Base-by-base conservation (phyloP, 1,140 invertebrate species). In the Drosophila bocki region DNA sequence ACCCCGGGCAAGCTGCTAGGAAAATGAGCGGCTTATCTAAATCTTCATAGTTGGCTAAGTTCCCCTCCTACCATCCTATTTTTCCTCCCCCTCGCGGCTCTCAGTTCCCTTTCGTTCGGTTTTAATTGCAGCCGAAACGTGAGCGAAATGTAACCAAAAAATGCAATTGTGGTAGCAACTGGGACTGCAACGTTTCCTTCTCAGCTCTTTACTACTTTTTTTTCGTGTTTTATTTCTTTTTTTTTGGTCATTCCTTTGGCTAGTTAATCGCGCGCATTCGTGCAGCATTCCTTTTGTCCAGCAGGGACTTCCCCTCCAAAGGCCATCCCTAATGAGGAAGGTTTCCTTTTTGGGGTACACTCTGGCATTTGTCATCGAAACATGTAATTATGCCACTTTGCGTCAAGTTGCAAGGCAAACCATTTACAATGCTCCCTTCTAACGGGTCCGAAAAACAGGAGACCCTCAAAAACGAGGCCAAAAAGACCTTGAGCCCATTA, bases 31-130 rank as follows among this genome's bases (percentile, higher is more conserved):
- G 81, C 81, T 92, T 92, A 92, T 92, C 91, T 92, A 82, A 91
- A 92, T 92, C 91, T 92, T 92, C 78, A 92, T 92, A 92, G 87
- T 92, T 92, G 91, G 91, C 87, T 92, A 92, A 83, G 61, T 71
- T 75, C 77, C 81, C 76, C 68, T 74, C 44, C 53, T 76, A 15
- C 45, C 59, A 63, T 47, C 44, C 41, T n/a, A 54, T 9, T 54
- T 37, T 39, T 47, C 51, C 26, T 26, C 44, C 48, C 22, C 45
- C 74, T 57, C 59, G 65, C 61, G 32, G 15, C 50, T 67, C 75
- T 48, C 29, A 39, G 57, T 54, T 64, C 58, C 72, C 60, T 72
- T 67, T 76, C 71, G 78, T 85, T 69, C 51, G 71, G 82, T 86
- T 91, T 88, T 90, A 90, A 90, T 91, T 91, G 86, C 86, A 86